Conservation (phyloP, 53 echinoderm and acorn worm species). For the Temnopleurus reevesii region DNA sequence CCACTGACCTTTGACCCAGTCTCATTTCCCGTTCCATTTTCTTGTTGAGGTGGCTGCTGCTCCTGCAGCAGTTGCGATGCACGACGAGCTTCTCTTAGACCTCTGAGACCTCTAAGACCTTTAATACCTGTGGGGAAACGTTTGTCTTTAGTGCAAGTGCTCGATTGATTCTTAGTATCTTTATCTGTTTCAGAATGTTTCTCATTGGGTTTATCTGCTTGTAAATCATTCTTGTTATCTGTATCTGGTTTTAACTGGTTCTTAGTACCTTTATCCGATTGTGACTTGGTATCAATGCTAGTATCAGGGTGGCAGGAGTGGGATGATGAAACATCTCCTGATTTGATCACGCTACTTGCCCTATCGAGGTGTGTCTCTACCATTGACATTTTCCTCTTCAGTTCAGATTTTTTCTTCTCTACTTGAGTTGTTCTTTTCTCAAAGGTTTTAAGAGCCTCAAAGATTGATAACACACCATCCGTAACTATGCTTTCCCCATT, state of each 20-base stretch:
- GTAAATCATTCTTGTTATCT: background rate
- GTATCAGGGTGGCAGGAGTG: constrained; percentile 6
- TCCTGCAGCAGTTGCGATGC: background rate
- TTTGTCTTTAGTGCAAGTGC: constrained; percentile 24
- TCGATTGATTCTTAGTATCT: background rate
- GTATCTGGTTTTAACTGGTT: background rate
- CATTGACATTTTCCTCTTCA: constrained; percentile 38
- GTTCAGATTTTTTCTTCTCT: constrained; percentile 7
- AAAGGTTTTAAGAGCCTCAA: constrained; percentile 45
- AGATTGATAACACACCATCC: constrained; percentile 48
- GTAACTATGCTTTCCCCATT: constrained; percentile 25
- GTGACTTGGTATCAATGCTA: constrained; percentile 36
- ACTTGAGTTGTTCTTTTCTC: constrained; percentile 35
- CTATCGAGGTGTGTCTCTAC: constrained; percentile 51
- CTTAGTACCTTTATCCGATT: background rate
- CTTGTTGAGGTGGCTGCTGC: background rate
- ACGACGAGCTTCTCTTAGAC: no score
- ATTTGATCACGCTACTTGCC: constrained; percentile 52
- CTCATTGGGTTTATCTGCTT: background rate
- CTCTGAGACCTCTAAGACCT: constrained; percentile 28
- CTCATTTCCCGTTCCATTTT: background rate
- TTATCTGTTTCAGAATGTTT: background rate
- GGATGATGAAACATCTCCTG: background rate
- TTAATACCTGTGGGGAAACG: constrained; percentile 39
- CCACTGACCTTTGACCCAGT: constrained; percentile 48